Conservation (phyloP, 2,113 vertebrate species). For the Ictidomys tridecemlineatus region DNA sequence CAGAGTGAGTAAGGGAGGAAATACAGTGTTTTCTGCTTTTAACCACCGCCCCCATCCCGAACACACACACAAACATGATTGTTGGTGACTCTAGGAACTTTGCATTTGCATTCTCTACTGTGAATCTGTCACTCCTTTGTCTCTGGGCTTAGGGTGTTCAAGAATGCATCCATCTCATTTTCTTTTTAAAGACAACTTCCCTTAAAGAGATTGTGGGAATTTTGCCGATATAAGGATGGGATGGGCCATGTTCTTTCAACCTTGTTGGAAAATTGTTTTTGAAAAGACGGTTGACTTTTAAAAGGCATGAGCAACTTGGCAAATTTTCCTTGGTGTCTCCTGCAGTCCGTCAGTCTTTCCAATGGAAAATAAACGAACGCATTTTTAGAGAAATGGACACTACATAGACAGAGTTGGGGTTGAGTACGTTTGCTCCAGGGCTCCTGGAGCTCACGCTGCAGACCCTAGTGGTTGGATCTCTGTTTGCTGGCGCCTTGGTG, state of each 20-base stretch:
- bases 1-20: slow-evolving; percentile 61
- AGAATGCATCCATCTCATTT: slow-evolving; percentile 27
- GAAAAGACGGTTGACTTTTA: slow-evolving; percentile 52
- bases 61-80: neutral
- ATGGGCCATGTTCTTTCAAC: slow-evolving; percentile 65
- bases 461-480: slow-evolving; percentile 2
- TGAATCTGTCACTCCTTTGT: slow-evolving; percentile 48
- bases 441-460: accelerated
- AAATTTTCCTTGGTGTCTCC: slow-evolving; percentile 10
- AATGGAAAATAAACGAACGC: slow-evolving; percentile 9
- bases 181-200: slow-evolving; percentile 50
- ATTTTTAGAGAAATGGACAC: slow-evolving; percentile 45
- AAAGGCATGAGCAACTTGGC: slow-evolving; percentile 55
- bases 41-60: neutral
- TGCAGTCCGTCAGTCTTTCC: neutral
- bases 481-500: slow-evolving; percentile 37
- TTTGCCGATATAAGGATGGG: slow-evolving; percentile 37
- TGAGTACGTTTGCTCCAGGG: neutral
- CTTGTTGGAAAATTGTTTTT: slow-evolving; percentile 34
- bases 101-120: slow-evolving; percentile 55
- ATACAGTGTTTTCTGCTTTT: slow-evolving; percentile 16
- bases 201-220: slow-evolving; percentile 18
- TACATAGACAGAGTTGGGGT: neutral
- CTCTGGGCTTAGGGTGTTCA: slow-evolving; percentile 43
- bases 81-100: slow-evolving; percentile 25